Conservation (phyloP, 2,888 invertebrate species). For the Camponotus fellah region DNA sequence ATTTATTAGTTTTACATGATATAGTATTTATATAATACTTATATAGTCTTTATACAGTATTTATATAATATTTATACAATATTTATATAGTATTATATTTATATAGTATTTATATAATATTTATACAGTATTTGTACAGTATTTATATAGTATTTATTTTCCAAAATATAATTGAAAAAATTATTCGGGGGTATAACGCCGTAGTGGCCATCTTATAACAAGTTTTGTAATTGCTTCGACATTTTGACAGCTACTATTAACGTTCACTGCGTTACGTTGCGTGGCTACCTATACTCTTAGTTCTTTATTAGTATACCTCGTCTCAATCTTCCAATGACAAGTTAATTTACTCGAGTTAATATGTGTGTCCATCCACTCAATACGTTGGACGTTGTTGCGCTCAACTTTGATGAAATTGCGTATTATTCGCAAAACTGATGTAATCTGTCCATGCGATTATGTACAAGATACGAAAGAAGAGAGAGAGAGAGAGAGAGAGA, state of each 20-base stretch:
- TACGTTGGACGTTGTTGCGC: background rate
- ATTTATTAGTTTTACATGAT: background rate
- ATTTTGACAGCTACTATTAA: conserved; percentile 5
- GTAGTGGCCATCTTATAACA: background rate
- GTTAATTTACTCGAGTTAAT: conserved; percentile 48
- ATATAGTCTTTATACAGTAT: background rate
- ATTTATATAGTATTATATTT: no score
- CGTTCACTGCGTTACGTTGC: background rate
- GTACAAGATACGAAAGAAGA: background rate
- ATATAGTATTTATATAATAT: no score
- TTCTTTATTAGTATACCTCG: background rate
- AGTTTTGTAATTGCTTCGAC: conserved; percentile 29
- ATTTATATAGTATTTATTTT: background rate
- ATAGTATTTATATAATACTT: background rate
- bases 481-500: background rate
- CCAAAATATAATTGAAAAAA: background rate
- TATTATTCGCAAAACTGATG: conserved; percentile 38
- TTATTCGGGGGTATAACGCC: background rate
- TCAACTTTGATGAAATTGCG: conserved; percentile 37
- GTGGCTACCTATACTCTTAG: background rate
- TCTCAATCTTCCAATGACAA: conserved; percentile 31
- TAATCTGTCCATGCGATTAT: background rate
- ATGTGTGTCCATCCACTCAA: conserved; percentile 3
- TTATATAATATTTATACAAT: no score
- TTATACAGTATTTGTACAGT: no score